phyloP scores from a whole-genome alignment of 2,113 vertebrate genomes.

The Microcebus jonahi region DNA sequence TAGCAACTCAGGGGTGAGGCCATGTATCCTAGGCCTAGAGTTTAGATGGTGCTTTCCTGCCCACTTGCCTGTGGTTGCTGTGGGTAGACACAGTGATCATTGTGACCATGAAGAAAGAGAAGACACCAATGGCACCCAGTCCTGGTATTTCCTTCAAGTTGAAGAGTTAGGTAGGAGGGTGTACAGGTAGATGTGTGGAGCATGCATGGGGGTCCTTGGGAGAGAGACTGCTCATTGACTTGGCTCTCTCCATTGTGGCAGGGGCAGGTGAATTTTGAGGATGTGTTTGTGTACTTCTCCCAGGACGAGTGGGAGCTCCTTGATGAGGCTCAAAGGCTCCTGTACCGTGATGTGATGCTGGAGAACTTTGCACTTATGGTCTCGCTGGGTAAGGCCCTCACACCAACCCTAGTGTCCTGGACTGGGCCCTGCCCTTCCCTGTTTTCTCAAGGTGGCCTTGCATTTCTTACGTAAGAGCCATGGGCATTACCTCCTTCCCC shows the following conservation, averaged over 20 bases:
- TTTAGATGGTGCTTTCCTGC: neutral
- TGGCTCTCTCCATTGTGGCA: neutral
- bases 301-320: constrained; percentile 69
- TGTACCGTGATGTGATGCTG: constrained; percentile 65
- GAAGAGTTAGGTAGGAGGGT: neutral
- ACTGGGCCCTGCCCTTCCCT: neutral
- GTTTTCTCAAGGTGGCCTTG: neutral
- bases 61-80: neutral
- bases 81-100: neutral
- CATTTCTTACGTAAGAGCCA: neutral
- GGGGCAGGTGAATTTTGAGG: constrained; percentile 55
- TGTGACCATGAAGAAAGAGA: neutral
- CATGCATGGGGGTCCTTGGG: neutral
- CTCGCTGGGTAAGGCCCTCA: constrained; percentile 47
- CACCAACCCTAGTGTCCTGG: neutral
- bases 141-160: neutral
- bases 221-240: neutral
- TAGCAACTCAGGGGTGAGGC: neutral
- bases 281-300: constrained; percentile 61
- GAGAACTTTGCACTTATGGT: constrained; percentile 54
- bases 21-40: neutral
- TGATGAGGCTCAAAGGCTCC: constrained; percentile 54
- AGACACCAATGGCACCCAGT: neutral
- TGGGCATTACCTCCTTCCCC: neutral
- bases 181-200: neutral